phyloP scores from a whole-genome alignment of 35 echinoderm and acorn worm species.

The Acanthaster planci region DNA sequence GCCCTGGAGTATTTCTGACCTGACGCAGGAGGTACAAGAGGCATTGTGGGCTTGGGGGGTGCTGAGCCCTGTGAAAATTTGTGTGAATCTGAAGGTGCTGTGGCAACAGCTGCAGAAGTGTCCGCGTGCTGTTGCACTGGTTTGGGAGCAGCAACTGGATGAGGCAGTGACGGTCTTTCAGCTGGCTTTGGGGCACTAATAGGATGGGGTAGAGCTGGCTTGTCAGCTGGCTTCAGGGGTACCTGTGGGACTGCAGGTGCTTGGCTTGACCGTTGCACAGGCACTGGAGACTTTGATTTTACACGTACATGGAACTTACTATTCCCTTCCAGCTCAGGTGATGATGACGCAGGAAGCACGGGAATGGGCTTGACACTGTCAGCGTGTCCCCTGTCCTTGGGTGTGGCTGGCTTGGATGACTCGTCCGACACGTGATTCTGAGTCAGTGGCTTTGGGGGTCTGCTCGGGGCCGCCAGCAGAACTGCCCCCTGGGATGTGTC shows the following conservation, averaged over 20 bases:
- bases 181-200: neutral
- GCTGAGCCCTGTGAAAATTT: neutral
- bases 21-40: neutral
- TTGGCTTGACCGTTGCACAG: neutral
- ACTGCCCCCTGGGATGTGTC: slow-evolving; percentile 13
- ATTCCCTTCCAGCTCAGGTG: neutral
- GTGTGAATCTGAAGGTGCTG: slow-evolving; percentile 3
- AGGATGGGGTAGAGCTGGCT: neutral
- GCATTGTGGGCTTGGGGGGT: neutral
- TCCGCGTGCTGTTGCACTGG: neutral
- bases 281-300: neutral
- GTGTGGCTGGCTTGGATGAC: slow-evolving; percentile 16
- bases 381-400: neutral
- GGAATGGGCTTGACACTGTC: slow-evolving; percentile 5
- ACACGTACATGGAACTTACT: neutral
- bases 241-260: neutral
- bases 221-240: neutral
- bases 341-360: neutral
- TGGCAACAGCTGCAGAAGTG: neutral
- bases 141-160: slow-evolving; percentile 1
- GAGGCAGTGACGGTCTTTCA: slow-evolving; percentile 13
- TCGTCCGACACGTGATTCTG: slow-evolving; percentile 44
- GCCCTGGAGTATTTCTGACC: neutral
- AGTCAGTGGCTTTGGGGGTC: slow-evolving; percentile 26
- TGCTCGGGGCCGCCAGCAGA: slow-evolving; percentile 31